Evolutionary conservation across 64 coral and sea anemone genomes (phyloP).

Genomic region (Anthopleura sola): DNA sequence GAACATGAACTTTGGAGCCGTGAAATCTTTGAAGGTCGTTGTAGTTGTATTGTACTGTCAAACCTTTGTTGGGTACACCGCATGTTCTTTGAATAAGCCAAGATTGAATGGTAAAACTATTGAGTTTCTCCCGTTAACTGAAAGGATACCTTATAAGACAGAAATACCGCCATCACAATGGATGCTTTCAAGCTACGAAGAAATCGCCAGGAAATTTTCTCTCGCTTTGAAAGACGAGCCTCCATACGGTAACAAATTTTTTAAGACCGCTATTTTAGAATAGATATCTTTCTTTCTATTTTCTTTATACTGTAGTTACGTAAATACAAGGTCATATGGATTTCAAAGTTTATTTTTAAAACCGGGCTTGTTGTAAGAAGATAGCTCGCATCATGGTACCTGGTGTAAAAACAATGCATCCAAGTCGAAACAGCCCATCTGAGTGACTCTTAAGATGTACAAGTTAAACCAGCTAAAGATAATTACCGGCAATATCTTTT

Average conservation of each 20-base stretch:
- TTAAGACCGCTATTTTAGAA: background rate
- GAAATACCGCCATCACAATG: slow-evolving; percentile 25
- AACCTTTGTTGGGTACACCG: background rate
- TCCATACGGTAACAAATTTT: slow-evolving; percentile 47
- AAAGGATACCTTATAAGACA: slow-evolving; percentile 38
- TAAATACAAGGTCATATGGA: background rate
- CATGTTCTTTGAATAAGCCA: background rate
- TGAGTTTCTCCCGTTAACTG: slow-evolving; percentile 25
- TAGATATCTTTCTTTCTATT: background rate
- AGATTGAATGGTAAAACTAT: slow-evolving; percentile 35
- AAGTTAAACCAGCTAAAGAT: too few relatives aligned
- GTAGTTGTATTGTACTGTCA: background rate
- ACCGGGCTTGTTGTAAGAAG: background rate
- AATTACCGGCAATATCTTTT: background rate
- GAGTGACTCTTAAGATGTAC: too few relatives aligned
- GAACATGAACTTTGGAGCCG: background rate
- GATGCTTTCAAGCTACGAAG: slow-evolving; percentile 52
- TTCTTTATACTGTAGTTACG: background rate
- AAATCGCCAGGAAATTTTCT: slow-evolving; percentile 29
- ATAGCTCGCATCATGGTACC: background rate
- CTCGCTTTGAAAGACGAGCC: slow-evolving; percentile 26
- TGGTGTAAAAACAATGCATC: background rate
- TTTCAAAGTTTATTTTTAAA: slow-evolving; percentile 16
- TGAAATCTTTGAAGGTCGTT: slow-evolving; percentile 6
- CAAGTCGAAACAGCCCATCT: background rate